Conservation (phyloP, 2,888 invertebrate genomes). For the Ommatoiulus sabulosus region DNA sequence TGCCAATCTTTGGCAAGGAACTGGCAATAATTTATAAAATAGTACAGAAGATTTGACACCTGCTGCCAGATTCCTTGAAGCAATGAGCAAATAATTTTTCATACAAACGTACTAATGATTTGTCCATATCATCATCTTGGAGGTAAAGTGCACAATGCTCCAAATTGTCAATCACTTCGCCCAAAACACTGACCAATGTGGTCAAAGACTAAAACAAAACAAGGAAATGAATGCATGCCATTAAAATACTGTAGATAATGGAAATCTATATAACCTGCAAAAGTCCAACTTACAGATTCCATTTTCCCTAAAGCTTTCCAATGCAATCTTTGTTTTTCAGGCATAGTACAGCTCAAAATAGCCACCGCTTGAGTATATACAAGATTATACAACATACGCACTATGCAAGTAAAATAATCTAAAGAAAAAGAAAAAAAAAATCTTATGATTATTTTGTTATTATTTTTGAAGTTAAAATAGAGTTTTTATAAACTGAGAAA, state of each 20-base stretch:
- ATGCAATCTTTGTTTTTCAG: slow-evolving; percentile 65
- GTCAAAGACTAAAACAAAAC: slow-evolving; percentile 37
- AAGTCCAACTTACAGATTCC: slow-evolving; percentile 44
- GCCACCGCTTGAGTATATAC: slow-evolving; percentile 89
- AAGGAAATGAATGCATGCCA: neutral
- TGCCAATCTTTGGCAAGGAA: neutral
- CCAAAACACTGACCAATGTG: slow-evolving; percentile 62
- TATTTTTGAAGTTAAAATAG: no score
- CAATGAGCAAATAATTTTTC: neutral
- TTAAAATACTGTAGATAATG: slow-evolving; percentile 14
- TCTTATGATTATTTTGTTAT: neutral
- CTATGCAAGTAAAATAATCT: slow-evolving; percentile 90
- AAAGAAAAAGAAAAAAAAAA: slow-evolving; percentile 65
- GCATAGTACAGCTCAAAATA: slow-evolving; percentile 73
- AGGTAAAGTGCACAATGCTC: slow-evolving; percentile 75
- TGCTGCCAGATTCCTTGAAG: neutral
- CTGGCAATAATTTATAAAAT: neutral
- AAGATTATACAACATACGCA: slow-evolving; percentile 88
- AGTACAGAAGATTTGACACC: no score
- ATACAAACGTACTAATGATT: slow-evolving; percentile 60
- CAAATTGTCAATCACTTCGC: slow-evolving; percentile 70
- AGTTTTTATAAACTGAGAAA: no score
- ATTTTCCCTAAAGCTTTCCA: slow-evolving; percentile 64
- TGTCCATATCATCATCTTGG: slow-evolving; percentile 70
- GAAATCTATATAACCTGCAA: neutral